These are phyloP conservation scores for Pagetopsis macropterus DNA, from an alignment of 2,797 vertebrate genomes.

Conservation along the genomic window DNA sequence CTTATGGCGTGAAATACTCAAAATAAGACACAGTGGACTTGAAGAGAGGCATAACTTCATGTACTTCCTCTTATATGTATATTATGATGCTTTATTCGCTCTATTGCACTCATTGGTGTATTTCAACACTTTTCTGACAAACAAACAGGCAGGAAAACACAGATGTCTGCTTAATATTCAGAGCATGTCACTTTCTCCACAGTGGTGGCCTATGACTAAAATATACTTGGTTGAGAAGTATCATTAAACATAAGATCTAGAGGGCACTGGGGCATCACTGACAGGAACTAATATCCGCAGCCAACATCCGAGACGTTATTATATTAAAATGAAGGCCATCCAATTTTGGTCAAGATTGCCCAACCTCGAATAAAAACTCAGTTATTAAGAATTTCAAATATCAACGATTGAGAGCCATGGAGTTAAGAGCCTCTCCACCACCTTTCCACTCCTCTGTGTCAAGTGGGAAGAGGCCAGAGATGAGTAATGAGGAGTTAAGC, in stretches of 20 bases:
- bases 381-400: constrained; percentile 26
- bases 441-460: constrained; percentile 13
- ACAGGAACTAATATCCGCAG: constrained; percentile 34
- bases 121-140: no score
- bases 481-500: constrained; percentile 6
- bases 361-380: constrained; percentile 3
- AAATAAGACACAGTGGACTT: not conserved
- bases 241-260: constrained; percentile 27
- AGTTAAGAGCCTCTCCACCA: constrained; percentile 13
- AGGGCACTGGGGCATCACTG: constrained; percentile 19
- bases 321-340: constrained; percentile 41
- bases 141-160: no score
- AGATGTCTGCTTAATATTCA: not conserved
- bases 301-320: constrained; percentile 46
- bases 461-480: constrained; percentile 16
- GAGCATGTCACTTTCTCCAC: not conserved
- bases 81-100: not conserved
- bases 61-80: not conserved
- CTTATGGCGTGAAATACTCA: not conserved
- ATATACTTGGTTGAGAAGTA: constrained; percentile 2
- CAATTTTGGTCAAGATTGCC: constrained; percentile 31
- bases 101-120: not conserved
- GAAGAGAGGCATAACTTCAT: not conserved
- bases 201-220: not conserved
- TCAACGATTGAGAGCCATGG: constrained; percentile 20